phyloP scores from a whole-genome alignment of 2,113 vertebrate species.

The Pseudopodoces humilis region DNA sequence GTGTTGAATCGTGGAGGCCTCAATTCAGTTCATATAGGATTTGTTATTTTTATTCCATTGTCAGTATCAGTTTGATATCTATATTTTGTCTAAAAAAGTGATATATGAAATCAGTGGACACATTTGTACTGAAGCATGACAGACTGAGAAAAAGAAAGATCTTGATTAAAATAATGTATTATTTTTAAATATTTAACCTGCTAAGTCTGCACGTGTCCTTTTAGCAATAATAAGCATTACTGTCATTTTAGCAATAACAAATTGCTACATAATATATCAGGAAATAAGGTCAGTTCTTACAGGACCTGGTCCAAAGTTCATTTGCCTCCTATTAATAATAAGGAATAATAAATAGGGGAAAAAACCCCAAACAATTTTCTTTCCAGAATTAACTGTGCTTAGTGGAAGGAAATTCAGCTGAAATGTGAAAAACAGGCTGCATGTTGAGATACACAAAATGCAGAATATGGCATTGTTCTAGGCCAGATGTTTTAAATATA shows the following conservation, averaged over 20 bases:
- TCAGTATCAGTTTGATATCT: not conserved
- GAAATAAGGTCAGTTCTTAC: not conserved
- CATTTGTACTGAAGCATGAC: not conserved
- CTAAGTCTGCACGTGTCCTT: not conserved
- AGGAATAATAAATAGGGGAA: not conserved
- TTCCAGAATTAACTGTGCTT: not conserved
- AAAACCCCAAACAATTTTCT: not conserved
- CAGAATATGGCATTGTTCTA: not conserved
- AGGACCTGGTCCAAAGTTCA: not conserved
- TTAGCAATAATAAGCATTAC: not conserved
- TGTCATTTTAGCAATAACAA: not conserved
- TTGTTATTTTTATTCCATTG: not conserved
- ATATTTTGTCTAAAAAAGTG: not conserved
- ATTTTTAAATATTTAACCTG: not conserved
- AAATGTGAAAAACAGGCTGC: not conserved
- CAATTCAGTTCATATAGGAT: not conserved
- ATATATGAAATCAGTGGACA: not conserved
- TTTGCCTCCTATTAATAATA: not conserved
- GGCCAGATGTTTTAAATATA: slow-evolving; percentile 33
- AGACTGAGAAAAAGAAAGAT: not conserved
- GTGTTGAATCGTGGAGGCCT: not conserved
- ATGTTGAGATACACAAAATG: not conserved
- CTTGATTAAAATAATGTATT: not conserved
- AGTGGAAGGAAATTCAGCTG: not conserved
- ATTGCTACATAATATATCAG: not conserved